These are phyloP conservation scores for Buphagus erythrorhynchus DNA, from an alignment of 2,797 vertebrate species.

Conservation along the genomic window DNA sequence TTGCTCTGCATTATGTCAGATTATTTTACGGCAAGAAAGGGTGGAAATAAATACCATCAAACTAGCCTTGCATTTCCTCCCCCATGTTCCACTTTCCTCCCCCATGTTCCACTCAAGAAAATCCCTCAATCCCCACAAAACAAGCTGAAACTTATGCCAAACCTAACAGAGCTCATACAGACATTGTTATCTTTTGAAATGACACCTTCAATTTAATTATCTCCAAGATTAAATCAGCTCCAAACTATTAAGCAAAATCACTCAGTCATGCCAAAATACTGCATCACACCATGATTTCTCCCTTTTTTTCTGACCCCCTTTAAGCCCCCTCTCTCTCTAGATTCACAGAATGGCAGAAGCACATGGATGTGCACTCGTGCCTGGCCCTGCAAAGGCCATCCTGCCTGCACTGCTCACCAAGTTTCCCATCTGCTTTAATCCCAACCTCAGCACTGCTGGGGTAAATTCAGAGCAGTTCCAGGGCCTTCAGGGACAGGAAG, in stretches of 20 bases:
- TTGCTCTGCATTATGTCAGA: conserved; percentile 34
- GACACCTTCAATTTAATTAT: conserved; percentile 71
- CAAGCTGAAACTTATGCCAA: conserved; percentile 23
- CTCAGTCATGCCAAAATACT: conserved; percentile 30
- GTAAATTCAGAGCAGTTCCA: background rate
- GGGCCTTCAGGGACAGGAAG: background rate
- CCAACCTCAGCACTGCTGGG: background rate
- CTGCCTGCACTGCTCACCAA: background rate
- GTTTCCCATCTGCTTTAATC: background rate
- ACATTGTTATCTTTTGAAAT: conserved; percentile 54
- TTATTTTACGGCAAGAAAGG: conserved; percentile 26
- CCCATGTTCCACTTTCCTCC: background rate
- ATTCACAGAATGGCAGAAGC: background rate
- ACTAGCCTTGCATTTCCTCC: background rate
- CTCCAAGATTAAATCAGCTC: conserved; percentile 65
- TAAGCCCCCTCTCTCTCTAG: background rate
- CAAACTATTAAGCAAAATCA: conserved; percentile 53
- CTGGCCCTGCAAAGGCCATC: background rate
- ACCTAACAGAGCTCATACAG: conserved; percentile 27
- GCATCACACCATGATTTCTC: background rate
- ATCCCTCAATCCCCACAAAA: conserved; percentile 31
- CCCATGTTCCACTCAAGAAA: background rate
- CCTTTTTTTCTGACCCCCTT: background rate
- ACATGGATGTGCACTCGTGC: background rate
- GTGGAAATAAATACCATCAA: conserved; percentile 16